Base-by-base conservation (phyloP, 2,797 vertebrate genomes). In the Cyprinodon diabolis region DNA sequence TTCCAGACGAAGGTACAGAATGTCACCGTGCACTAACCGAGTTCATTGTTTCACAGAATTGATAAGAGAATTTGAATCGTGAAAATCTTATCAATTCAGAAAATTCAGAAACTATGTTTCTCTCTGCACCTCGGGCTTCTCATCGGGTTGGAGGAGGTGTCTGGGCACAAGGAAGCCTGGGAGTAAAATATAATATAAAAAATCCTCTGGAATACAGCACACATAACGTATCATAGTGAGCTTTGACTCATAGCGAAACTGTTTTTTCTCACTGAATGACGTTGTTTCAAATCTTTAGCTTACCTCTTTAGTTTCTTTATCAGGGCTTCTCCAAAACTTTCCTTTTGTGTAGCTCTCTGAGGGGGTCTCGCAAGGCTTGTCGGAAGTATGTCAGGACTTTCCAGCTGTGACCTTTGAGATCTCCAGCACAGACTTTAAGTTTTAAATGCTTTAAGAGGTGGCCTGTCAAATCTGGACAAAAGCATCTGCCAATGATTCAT, bases 271-370 rank as follows among this genome's bases (percentile, higher is more conserved):
- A 23, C 37, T 77, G 63, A 72, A 77, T 80, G 79, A 71, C 2
- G 68, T 14, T 12, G 40, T 25, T 45, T 60, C 56, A 72, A 8
- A 69, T 75, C 45, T 54, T 76, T 65, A 75, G 30, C 72, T 74
- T 65, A 65, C 54, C 75, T 51, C 45, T 68, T 21, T 17, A 56
- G 68, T 54, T 77, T 72, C 66, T 75, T 77, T 75, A 65, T 84
- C 74, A 37, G 11, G 30, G 71, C 72, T 72, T 52, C 19, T 71
- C 40, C 4, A 52, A 35, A 62, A 52, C 25, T 66, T 66, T 51
- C 21, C 57, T 35, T 68, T 45, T 62, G 75, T 25, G 1, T 66
- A 17, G 6, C 66, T 69, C n/a, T 63, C 63, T 72, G 69, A 72
- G 72, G 48, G n/a, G 19, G 43, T 79, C 57, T 72, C 45, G 63